phyloP scores from a whole-genome alignment of 2,888 invertebrate genomes.

The Nematopogon swammerdamellus region DNA sequence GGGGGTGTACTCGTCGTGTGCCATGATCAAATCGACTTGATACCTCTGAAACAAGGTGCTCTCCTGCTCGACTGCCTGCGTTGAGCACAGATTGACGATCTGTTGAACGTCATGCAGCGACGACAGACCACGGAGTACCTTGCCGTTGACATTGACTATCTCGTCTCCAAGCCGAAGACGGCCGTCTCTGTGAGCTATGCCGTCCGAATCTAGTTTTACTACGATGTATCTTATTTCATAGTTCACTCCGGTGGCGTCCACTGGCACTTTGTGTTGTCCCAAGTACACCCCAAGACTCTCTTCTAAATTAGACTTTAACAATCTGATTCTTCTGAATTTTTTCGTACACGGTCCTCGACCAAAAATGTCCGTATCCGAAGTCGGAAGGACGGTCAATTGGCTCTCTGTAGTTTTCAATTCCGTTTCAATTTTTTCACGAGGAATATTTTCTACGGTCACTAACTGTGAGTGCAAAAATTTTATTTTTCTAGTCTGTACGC shows the following conservation, averaged over 20 bases:
- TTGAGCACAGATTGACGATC: conserved; percentile 51
- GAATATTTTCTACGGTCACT: conserved; percentile 29
- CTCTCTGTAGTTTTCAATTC: conserved; percentile 26
- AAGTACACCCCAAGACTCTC: conserved; percentile 71
- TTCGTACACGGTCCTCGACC: conserved; percentile 60
- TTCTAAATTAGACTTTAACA: conserved; percentile 62
- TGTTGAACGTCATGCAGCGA: conserved; percentile 63
- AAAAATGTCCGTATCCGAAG: conserved; percentile 35
- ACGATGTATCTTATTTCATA: conserved; percentile 62
- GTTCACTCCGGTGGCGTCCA: conserved; percentile 45
- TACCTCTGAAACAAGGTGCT: conserved; percentile 38
- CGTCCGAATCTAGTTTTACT: conserved; percentile 61
- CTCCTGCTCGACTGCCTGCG: conserved; percentile 37
- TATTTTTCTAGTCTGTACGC: conserved; percentile 48
- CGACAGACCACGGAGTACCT: conserved; percentile 70
- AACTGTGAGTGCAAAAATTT: conserved; percentile 47
- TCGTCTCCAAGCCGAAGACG: conserved; percentile 82
- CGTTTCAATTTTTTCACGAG: conserved; percentile 27
- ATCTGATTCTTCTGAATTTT: conserved; percentile 61
- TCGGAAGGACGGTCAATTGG: conserved; percentile 23
- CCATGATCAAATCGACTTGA: conserved; percentile 61
- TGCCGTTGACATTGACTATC: conserved; percentile 85
- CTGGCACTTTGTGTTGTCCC: conserved; percentile 61
- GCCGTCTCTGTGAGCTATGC: conserved; percentile 74
- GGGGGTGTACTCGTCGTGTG: conserved; percentile 61